A percentile compares a stretch with the other conserved stretches of the same genome.
Evolutionary conservation across 2,888 invertebrate genomes (phyloP).

Genomic region (Aporophyla lueneburgensis): DNA sequence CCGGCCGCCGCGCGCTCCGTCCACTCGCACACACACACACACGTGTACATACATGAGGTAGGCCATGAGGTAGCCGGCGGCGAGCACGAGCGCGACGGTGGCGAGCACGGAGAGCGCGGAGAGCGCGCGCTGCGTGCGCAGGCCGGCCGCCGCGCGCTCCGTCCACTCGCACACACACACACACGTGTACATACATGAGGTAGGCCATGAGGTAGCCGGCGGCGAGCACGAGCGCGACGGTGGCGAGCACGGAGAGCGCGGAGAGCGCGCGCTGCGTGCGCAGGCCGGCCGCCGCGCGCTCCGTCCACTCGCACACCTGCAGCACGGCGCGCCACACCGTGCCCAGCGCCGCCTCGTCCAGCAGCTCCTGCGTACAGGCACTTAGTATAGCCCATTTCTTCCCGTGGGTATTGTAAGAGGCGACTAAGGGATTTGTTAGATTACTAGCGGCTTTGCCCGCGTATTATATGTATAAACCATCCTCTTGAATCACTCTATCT

Average conservation of each 20-base stretch:
- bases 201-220: slow-evolving; percentile 96
- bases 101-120: slow-evolving; percentile 91
- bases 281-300: slow-evolving; percentile 54
- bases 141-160: no score
- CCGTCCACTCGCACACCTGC: no score
- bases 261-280: slow-evolving; percentile 87
- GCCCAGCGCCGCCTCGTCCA: slow-evolving; percentile 95
- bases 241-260: slow-evolving; percentile 92
- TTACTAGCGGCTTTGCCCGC: no score
- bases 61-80: slow-evolving; percentile 95
- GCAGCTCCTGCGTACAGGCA: slow-evolving; percentile 88
- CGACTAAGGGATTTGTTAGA: no score
- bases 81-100: slow-evolving; percentile 93
- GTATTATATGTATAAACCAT: no score
- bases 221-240: slow-evolving; percentile 93
- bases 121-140: slow-evolving; percentile 87
- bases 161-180: no score
- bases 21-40: no score
- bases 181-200: slow-evolving; percentile 72
- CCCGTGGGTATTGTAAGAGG: no score
- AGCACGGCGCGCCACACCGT: slow-evolving; percentile 91
- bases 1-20: no score
- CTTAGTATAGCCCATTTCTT: no score
- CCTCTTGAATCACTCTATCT: no score
- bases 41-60: slow-evolving; percentile 80